Evolutionary conservation across 2,888 invertebrate genomes (phyloP).

Genomic region (Nomada ruficornis): DNA sequence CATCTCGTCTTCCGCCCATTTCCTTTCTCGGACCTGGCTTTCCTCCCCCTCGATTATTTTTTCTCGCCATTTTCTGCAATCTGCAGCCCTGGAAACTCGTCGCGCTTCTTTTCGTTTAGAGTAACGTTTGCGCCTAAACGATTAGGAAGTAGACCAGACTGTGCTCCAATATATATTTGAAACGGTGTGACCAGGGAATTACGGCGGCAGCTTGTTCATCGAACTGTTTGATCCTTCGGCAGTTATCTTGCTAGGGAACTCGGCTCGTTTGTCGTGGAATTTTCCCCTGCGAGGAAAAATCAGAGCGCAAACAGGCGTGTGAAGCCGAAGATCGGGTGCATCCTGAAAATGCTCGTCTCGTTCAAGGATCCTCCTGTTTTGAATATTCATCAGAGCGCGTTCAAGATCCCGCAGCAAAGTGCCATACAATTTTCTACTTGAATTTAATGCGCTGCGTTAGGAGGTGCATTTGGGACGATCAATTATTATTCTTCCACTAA

Average conservation of each 20-base stretch:
- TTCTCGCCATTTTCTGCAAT: neutral
- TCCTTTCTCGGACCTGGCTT: neutral
- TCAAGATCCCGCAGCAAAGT: neutral
- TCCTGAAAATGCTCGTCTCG: conserved; percentile 8
- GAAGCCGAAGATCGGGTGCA: neutral
- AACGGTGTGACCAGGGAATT: neutral
- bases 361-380: conserved; percentile 21
- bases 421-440: conserved; percentile 2
- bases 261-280: neutral
- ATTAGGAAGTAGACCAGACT: conserved; percentile 38
- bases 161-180: too few species aligned
- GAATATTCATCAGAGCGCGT: conserved; percentile 58
- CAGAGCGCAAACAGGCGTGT: conserved; percentile 19
- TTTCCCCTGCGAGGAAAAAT: conserved; percentile 11
- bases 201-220: neutral
- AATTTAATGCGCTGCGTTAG: conserved; percentile 2
- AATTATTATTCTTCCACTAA: neutral
- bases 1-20: conserved; percentile 12
- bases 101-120: conserved; percentile 5
- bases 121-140: conserved; percentile 7
- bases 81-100: conserved; percentile 15
- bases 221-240: neutral
- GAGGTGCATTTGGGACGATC: neutral
- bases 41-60: neutral
- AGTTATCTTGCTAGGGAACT: conserved; percentile 5